Conservation (phyloP, 2,797 vertebrate species). For the Channallabes apus region DNA sequence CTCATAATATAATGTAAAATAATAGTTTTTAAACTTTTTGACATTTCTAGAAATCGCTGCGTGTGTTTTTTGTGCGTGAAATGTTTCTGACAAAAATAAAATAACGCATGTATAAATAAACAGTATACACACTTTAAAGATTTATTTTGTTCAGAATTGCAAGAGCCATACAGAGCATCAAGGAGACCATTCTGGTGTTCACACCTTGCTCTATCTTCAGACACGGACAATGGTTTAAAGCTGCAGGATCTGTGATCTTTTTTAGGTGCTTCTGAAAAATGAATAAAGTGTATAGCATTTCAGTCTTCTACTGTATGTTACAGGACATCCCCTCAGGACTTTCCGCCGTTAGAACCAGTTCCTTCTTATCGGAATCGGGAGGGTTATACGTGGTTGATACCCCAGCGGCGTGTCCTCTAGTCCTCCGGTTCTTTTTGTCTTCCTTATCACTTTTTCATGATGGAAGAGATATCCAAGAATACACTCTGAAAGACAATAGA, state of each 20-base stretch:
- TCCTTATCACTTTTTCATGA: conserved; percentile 89
- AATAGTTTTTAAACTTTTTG: not conserved
- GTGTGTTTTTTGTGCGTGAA: not conserved
- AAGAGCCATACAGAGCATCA: not conserved
- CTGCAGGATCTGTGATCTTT: not conserved
- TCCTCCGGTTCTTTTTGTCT: conserved; percentile 2
- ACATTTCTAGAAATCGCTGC: not conserved
- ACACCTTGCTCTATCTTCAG: not conserved
- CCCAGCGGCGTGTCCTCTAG: conserved; percentile 46
- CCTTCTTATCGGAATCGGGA: conserved; percentile 29
- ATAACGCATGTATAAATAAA: not conserved
- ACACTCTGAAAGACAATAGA: conserved; percentile 81
- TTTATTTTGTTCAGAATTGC: conserved; percentile 41
- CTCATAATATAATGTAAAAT: not conserved
- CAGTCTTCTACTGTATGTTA: conserved; percentile 24
- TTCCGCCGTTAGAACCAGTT: not conserved
- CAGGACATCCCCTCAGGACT: not conserved
- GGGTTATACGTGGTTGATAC: conserved; percentile 61
- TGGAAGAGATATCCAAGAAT: conserved; percentile 92
- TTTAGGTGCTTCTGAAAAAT: not conserved
- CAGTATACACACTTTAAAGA: conserved; percentile 19
- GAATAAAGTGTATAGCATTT: not conserved
- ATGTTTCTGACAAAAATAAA: not conserved
- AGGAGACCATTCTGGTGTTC: conserved; percentile 23
- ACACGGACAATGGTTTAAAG: not conserved